Conservation (phyloP, 2,888 invertebrate genomes). For the Linyphia triangularis region DNA sequence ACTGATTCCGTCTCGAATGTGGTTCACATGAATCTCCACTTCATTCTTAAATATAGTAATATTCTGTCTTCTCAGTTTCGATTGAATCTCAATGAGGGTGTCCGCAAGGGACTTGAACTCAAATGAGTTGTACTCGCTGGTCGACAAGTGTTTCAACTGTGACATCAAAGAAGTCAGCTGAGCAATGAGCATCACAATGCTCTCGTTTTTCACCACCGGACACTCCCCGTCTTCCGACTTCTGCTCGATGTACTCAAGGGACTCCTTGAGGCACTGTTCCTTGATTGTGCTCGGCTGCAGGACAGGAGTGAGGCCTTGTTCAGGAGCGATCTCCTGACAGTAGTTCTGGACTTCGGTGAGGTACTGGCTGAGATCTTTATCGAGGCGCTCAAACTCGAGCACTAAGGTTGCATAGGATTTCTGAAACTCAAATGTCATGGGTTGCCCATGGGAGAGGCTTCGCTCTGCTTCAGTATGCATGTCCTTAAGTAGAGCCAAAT, state of each 20-base stretch:
- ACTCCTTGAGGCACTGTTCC: conserved; percentile 92
- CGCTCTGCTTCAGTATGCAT: conserved; percentile 93
- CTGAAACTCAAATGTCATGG: conserved; percentile 92
- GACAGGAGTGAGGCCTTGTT: conserved; percentile 90
- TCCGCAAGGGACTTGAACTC: conserved; percentile 94
- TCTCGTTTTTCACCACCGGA: conserved; percentile 78
- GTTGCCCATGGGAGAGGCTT: conserved; percentile 87
- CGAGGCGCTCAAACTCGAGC: conserved; percentile 93
- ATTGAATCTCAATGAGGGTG: conserved; percentile 92
- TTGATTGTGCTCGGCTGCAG: conserved; percentile 92
- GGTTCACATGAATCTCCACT: conserved; percentile 94
- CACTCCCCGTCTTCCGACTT: conserved; percentile 57
- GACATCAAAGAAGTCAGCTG: conserved; percentile 93
- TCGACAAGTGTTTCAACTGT: conserved; percentile 84
- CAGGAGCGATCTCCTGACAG: conserved; percentile 92
- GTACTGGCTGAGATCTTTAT: conserved; percentile 91
- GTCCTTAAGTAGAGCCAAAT: conserved; percentile 88
- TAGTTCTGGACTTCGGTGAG: conserved; percentile 90
- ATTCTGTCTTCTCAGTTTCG: conserved; percentile 87
- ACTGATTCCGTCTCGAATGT: conserved; percentile 84
- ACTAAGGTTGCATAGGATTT: conserved; percentile 91
- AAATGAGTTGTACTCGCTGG: conserved; percentile 86
- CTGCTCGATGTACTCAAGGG: conserved; percentile 87
- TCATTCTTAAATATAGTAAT: conserved; percentile 85
- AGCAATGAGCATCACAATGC: conserved; percentile 88